Evolutionary conservation across 2,888 invertebrate genomes (phyloP), one percentile per base, ranked within the genome.

Genomic region (Synanthedon formicaeformis): DNA sequence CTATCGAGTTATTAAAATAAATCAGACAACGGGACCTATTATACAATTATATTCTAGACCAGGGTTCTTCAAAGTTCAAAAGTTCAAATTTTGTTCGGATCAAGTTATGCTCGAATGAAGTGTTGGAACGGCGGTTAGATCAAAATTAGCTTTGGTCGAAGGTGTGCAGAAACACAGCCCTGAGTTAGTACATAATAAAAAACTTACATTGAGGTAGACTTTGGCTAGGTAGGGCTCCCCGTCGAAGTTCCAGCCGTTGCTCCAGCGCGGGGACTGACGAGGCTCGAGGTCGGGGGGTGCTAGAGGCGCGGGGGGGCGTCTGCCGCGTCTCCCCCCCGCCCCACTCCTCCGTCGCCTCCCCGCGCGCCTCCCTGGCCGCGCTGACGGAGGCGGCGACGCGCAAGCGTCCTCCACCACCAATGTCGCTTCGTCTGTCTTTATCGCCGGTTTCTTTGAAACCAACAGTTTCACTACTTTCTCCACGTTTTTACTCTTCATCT

Each of bases 221-320:
- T 93, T 93, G 60, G 93, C 92, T 69, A 95, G 90, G 73, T 92
- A 94, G 40, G 94, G 89, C 61, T 94, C 92, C 51, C 96, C 96
- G 70, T 94, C 93, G 95, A 96, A 97, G 58, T 90, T 91, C 97
- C 97, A 97, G 34, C 96, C 96, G 73, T 97, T 96, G 71, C 94
- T 95, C 95, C 95, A 96, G 59, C 84, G 71, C 12, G 85, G 86
- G 13, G 77, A 71, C 18, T 73, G 64, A 41, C 76, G 69, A 11
- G 73, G 76, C 51, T 73, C 70, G 27, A 54, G 56, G 50, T 56
- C 56, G 40, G 55, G 55, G 45, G 57, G 61, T 48, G 62, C 57
- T 45, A 54, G 61, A 40, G 57, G 57, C 13, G 60, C 54, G 57
- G 57, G 60, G 50, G 54, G 53, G 56, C 51, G 65, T 13, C 51